Conservation (phyloP, 2,888 invertebrate species). For the Machimus atricapillus region DNA sequence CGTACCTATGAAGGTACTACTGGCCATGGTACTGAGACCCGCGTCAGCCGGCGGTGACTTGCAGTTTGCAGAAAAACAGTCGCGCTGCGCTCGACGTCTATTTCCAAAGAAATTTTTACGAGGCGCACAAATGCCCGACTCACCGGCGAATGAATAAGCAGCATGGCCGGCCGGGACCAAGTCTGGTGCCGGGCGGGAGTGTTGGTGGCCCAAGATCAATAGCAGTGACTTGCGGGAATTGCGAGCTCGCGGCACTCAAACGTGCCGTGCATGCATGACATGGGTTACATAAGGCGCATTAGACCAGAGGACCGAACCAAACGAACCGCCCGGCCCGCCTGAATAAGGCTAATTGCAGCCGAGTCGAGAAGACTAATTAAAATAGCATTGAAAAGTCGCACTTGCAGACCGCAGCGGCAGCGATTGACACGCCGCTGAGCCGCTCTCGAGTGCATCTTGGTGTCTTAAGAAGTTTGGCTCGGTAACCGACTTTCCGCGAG, state of each 20-base stretch:
- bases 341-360: constrained; percentile 35
- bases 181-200: background rate
- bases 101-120: constrained; percentile 11
- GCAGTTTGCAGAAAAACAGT: constrained; percentile 41
- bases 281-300: constrained; percentile 36
- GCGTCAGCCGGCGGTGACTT: constrained; percentile 41
- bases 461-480: background rate
- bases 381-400: constrained; percentile 31
- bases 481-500: background rate
- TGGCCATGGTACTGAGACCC: constrained; percentile 31
- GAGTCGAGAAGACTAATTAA: constrained; percentile 25
- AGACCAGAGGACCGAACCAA: background rate
- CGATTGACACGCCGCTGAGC: background rate
- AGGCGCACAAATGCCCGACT: constrained; percentile 7
- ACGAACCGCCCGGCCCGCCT: constrained; percentile 25
- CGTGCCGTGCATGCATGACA: constrained; percentile 26
- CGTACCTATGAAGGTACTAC: background rate
- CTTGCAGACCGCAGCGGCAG: background rate
- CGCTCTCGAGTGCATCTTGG: background rate
- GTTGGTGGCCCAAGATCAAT: constrained; percentile 37
- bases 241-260: background rate
- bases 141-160: constrained; percentile 21
- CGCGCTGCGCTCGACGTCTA: background rate
- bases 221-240: constrained; percentile 36
- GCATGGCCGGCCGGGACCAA: background rate